Conservation (phyloP, 2,113 vertebrate genomes). For the Oenanthe oenanthe region DNA sequence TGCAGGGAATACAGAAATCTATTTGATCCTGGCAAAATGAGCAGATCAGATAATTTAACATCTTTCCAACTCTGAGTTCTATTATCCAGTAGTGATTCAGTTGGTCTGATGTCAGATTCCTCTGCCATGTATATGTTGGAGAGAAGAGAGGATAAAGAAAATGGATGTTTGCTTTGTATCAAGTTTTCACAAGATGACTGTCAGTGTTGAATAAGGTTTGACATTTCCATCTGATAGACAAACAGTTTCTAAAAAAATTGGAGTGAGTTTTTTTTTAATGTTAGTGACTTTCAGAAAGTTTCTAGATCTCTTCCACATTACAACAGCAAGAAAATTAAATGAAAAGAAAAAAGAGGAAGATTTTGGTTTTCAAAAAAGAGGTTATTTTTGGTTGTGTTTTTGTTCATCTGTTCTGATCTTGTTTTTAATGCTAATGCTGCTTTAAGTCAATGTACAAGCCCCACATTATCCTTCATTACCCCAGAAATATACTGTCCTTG, state of each 20-base stretch:
- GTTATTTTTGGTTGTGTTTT: neutral
- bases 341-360: neutral
- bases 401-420: neutral
- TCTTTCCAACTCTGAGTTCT: neutral
- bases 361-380: neutral
- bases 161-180: neutral
- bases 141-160: neutral
- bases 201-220: neutral
- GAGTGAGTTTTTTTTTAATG: neutral
- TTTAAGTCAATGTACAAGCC: neutral
- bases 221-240: neutral
- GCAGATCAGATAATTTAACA: neutral
- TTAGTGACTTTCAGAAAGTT: neutral
- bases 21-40: neutral
- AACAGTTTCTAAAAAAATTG: neutral
- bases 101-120: neutral
- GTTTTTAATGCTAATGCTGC: neutral
- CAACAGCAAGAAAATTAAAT: neutral
- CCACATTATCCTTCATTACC: neutral
- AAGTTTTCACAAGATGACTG: neutral
- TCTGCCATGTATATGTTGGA: neutral
- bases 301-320: neutral
- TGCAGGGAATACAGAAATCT: neutral
- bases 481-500: neutral
- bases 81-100: neutral